phyloP scores from a whole-genome alignment of 2,113 vertebrate species.

The Nasalis larvatus region DNA sequence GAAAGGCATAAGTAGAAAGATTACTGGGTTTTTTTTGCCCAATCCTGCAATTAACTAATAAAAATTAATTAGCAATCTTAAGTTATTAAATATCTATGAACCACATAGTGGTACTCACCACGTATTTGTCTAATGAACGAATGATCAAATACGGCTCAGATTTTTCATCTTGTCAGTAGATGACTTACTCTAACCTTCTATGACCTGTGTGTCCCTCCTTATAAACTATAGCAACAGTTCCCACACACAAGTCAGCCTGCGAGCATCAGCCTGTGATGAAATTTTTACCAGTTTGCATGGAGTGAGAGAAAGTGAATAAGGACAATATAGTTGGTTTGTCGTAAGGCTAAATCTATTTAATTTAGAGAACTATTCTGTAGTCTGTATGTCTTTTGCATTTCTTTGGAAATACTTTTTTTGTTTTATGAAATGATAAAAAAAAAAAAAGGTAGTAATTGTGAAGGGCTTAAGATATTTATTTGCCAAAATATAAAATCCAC shows the following conservation, averaged over 20 bases:
- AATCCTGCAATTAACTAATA: conserved; percentile 15
- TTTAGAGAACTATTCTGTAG: background rate
- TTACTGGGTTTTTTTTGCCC: background rate
- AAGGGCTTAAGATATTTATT: background rate
- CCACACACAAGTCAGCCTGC: background rate
- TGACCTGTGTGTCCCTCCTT: background rate
- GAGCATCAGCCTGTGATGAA: background rate
- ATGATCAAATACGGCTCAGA: background rate
- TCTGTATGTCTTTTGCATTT: background rate
- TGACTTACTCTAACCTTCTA: background rate
- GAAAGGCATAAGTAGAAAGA: background rate
- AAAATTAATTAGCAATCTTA: conserved; percentile 27
- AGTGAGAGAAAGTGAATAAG: background rate
- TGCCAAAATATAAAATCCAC: background rate
- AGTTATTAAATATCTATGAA: conserved; percentile 18
- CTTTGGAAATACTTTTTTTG: background rate
- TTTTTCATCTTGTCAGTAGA: background rate
- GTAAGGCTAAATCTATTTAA: background rate
- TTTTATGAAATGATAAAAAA: background rate
- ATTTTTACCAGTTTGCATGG: background rate
- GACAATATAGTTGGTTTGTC: background rate
- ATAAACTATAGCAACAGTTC: background rate
- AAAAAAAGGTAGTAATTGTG: background rate
- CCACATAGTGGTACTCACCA: background rate
- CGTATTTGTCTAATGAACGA: conserved; percentile 20